A percentile compares a stretch with the other conserved stretches of the same genome.
phyloP scores from a whole-genome alignment of 2,113 vertebrate genomes.

The Eubucco bourcierii region DNA sequence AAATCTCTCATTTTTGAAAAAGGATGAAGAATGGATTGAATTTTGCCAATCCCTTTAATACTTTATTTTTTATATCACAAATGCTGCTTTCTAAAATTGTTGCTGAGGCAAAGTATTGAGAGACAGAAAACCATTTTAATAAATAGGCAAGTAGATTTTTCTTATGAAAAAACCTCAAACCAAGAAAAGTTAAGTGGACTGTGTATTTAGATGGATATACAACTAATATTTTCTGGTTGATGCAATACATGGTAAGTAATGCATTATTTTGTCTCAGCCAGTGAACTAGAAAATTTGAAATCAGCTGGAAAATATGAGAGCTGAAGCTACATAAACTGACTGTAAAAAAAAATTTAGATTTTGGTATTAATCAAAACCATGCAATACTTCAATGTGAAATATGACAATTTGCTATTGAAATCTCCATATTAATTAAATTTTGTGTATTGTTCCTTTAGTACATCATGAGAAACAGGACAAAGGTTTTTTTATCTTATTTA shows the following conservation, averaged over 20 bases:
- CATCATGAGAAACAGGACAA: neutral
- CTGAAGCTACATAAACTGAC: neutral
- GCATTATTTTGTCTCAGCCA: neutral
- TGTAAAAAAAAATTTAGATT: neutral
- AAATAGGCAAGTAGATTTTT: neutral
- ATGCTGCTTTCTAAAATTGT: neutral
- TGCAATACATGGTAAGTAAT: neutral
- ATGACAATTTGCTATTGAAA: neutral
- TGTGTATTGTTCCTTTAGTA: neutral
- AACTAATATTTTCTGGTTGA: neutral
- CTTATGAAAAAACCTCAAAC: neutral
- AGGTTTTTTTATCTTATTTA: neutral
- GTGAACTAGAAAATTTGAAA: slow-evolving; percentile 9
- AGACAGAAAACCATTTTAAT: neutral
- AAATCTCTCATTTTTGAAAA: neutral
- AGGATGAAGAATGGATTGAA: neutral
- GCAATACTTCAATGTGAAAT: neutral
- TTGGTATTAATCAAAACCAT: neutral
- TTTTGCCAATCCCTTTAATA: neutral
- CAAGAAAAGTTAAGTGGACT: neutral
- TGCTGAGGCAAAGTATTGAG: neutral
- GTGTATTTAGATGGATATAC: neutral
- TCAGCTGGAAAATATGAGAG: neutral
- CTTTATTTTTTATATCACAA: neutral
- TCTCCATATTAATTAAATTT: neutral